A percentile compares a stretch with the other conserved stretches of the same genome.
These are phyloP conservation scores for Scyliorhinus canicula DNA, from an alignment of 2,797 vertebrate genomes.

Conservation along the genomic window DNA sequence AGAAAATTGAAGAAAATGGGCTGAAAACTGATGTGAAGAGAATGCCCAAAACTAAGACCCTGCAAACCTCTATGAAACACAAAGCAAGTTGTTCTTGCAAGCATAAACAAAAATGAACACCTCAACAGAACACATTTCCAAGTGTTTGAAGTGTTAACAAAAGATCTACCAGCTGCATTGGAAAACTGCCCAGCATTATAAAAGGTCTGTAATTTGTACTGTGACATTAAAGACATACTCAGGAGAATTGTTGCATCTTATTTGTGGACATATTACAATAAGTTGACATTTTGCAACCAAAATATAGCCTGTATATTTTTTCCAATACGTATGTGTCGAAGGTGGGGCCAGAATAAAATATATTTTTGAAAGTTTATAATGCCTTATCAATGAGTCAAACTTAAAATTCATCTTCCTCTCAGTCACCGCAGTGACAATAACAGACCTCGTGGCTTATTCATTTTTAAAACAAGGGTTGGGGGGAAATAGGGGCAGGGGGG, in stretches of 20 bases:
- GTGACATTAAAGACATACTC: background rate
- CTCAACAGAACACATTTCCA: background rate
- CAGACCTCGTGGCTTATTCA: background rate
- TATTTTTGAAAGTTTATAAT: background rate
- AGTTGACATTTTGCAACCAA: background rate
- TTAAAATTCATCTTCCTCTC: background rate
- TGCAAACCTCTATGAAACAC: background rate
- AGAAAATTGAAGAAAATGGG: background rate
- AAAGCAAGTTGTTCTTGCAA: background rate
- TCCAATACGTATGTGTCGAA: no score
- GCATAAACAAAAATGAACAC: constrained; percentile 24
- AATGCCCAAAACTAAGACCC: background rate
- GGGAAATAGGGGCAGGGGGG: no score
- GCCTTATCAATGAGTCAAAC: background rate
- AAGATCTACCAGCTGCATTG: constrained; percentile 33
- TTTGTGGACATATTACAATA: background rate
- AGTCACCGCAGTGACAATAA: background rate
- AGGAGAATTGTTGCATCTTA: background rate
- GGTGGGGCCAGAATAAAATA: background rate
- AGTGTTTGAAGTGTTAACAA: constrained; percentile 28
- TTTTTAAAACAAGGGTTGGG: background rate
- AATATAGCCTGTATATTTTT: background rate
- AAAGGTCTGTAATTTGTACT: background rate
- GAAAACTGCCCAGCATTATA: constrained; percentile 23
- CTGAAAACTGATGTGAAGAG: background rate